Conservation (phyloP, 2,113 vertebrate genomes). For the Pan troglodytes region NHGRI_mPanTro3-v2.1_pri NC_072417.2:30652001-30652500, state of each 20-base stretch:
- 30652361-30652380: neutral
- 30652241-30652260: neutral
- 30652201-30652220: conserved; percentile 35
- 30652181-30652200: neutral
- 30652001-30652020: neutral
- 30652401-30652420: neutral
- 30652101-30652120: neutral
- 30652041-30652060: neutral
- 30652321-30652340: neutral
- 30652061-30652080: neutral
- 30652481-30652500: neutral
- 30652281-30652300: neutral
- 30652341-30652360: neutral
- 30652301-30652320: neutral
- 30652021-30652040: neutral
- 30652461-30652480: neutral
- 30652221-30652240: neutral
- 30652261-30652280: neutral
- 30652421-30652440: conserved; percentile 37
- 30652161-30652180: neutral
- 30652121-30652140: neutral
- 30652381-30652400: conserved; percentile 46
- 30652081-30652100: neutral
- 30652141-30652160: neutral
- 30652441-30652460: neutral